Conservation (phyloP, 2,888 invertebrate genomes). For the Aricia artaxerxes region DNA sequence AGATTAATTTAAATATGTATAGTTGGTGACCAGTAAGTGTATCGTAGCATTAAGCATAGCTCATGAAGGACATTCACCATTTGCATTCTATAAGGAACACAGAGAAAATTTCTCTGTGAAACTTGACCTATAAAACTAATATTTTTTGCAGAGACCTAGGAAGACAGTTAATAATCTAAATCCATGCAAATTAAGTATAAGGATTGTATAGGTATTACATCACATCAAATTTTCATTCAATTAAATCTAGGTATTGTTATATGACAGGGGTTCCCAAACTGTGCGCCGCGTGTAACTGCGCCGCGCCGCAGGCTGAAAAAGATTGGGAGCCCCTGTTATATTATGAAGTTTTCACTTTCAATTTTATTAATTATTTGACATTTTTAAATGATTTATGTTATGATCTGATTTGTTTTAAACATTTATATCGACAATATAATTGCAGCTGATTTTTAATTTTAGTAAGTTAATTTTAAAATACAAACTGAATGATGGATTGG, state of each 20-base stretch:
- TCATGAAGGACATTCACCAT: not conserved
- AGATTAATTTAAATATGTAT: constrained; percentile 21
- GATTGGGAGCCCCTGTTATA: too few relatives aligned
- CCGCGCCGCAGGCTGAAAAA: too few relatives aligned
- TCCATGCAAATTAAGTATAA: not conserved
- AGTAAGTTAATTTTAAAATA: not conserved
- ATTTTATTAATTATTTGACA: not conserved
- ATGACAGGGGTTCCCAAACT: not conserved
- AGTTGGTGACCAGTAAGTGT: constrained; percentile 7
- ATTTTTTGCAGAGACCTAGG: not conserved
- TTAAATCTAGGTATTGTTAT: not conserved
- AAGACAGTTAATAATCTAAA: not conserved
- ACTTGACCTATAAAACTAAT: not conserved
- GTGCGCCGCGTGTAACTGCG: too few relatives aligned
- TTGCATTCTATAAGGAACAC: not conserved
- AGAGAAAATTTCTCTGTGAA: not conserved
- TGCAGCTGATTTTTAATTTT: not conserved
- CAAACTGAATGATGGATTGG: not conserved
- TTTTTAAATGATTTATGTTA: not conserved
- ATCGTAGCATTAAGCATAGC: not conserved
- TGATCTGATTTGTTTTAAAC: not conserved
- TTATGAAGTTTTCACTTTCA: not conserved
- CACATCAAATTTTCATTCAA: not conserved
- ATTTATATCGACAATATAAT: not conserved
- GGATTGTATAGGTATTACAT: not conserved